Evolutionary conservation across 2,113 vertebrate genomes (phyloP).

Genomic region (Puntigrus tetrazona): DNA sequence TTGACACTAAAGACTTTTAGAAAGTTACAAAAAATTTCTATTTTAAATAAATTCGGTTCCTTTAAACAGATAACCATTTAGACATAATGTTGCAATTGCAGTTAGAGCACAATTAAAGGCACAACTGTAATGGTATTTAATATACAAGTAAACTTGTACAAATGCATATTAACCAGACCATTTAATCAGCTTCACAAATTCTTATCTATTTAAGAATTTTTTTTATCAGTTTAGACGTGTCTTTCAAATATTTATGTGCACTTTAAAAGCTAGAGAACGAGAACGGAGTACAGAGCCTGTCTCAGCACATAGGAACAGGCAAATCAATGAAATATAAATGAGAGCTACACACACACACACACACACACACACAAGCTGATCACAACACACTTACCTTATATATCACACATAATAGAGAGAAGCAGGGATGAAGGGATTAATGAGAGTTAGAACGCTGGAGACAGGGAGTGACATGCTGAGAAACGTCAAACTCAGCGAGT

Average conservation of each 20-base stretch:
- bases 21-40: neutral
- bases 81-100: neutral
- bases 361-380: constrained; percentile 14
- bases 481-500: neutral
- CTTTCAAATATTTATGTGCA: constrained; percentile 74
- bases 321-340: constrained; percentile 73
- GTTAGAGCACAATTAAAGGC: neutral
- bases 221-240: neutral
- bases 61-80: neutral
- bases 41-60: neutral
- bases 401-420: constrained; percentile 45
- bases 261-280: constrained; percentile 69
- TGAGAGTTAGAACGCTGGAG: neutral
- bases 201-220: constrained; percentile 9
- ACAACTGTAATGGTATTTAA: neutral
- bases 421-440: constrained; percentile 51
- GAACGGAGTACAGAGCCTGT: constrained; percentile 67
- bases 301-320: constrained; percentile 67
- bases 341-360: constrained; percentile 55
- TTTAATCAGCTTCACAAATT: constrained; percentile 39
- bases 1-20: neutral
- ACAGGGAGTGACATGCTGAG: constrained; percentile 2
- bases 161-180: neutral
- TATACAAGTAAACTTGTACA: neutral
- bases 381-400: constrained; percentile 8